phyloP scores from a whole-genome alignment of 2,888 invertebrate genomes.

The Neoaliturus tenellus region DNA sequence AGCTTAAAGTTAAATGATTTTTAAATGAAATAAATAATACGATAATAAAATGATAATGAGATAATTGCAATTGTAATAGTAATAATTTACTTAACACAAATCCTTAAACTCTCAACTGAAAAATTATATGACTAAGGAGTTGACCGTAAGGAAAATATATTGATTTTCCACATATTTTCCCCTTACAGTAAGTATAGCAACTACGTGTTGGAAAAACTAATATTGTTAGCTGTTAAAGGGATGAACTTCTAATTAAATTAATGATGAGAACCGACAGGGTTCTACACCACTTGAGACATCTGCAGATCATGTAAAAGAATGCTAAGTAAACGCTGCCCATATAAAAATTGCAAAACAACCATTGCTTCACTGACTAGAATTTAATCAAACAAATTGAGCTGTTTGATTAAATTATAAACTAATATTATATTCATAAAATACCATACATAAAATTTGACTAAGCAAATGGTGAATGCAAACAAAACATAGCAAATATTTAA shows the following conservation, averaged over 20 bases:
- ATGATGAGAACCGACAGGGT: too few relatives aligned
- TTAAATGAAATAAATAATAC: constrained; percentile 17
- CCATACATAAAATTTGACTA: background rate
- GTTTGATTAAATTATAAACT: background rate
- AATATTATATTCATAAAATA: background rate
- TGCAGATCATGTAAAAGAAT: too few relatives aligned
- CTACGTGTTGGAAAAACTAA: too few relatives aligned
- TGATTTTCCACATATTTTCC: too few relatives aligned
- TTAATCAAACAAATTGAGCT: constrained; percentile 16
- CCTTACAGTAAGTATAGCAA: too few relatives aligned
- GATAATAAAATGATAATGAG: background rate
- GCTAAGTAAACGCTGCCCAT: constrained; percentile 31
- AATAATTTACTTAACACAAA: background rate
- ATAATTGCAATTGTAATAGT: background rate
- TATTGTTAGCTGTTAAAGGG: too few relatives aligned
- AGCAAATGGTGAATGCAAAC: background rate
- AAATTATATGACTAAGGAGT: background rate
- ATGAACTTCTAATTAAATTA: too few relatives aligned
- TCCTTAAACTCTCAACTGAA: background rate
- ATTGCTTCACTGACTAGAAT: constrained; percentile 36
- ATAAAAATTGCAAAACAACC: constrained; percentile 15
- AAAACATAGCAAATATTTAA: background rate
- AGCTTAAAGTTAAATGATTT: constrained; percentile 17
- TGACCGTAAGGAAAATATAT: too few relatives aligned
- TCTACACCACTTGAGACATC: too few relatives aligned